Evolutionary conservation across 2,888 invertebrate species (phyloP).

Genomic region (Halictus quadricinctus): DNA sequence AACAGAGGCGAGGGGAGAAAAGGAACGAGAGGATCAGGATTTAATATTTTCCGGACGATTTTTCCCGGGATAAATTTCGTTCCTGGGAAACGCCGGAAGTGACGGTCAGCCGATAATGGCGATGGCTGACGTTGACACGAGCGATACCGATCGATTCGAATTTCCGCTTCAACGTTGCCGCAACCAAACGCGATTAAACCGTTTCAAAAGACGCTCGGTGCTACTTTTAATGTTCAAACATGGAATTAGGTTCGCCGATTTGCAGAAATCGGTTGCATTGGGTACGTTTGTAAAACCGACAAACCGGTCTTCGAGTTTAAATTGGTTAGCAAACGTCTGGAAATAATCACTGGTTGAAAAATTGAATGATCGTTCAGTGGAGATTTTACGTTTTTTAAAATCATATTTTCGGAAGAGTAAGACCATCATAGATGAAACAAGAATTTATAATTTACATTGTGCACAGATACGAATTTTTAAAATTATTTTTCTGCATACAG

Average conservation of each 20-base stretch:
- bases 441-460: too few species aligned
- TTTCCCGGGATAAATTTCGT: background rate
- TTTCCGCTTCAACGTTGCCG: conserved; percentile 42
- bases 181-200: conserved; percentile 41
- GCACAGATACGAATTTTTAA: too few species aligned
- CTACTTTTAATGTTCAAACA: conserved; percentile 20
- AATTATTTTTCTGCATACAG: too few species aligned
- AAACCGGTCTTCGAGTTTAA: too few species aligned
- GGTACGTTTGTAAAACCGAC: too few species aligned
- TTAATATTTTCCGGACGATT: background rate
- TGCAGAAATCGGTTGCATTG: background rate
- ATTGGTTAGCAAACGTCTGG: too few species aligned
- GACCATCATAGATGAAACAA: too few species aligned
- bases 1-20: background rate
- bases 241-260: background rate
- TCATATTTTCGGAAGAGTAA: too few species aligned
- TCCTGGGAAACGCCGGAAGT: conserved; percentile 14
- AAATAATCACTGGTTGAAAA: too few species aligned
- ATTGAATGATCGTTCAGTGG: too few species aligned
- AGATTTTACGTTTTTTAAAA: too few species aligned
- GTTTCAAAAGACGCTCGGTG: conserved; percentile 30
- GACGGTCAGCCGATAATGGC: conserved; percentile 27
- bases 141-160: conserved; percentile 52
- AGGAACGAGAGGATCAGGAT: background rate
- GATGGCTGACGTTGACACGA: conserved; percentile 31